These are phyloP conservation scores for Strigamia crassipes DNA, from an alignment of 2,888 invertebrate genomes.

Conservation along the genomic window DNA sequence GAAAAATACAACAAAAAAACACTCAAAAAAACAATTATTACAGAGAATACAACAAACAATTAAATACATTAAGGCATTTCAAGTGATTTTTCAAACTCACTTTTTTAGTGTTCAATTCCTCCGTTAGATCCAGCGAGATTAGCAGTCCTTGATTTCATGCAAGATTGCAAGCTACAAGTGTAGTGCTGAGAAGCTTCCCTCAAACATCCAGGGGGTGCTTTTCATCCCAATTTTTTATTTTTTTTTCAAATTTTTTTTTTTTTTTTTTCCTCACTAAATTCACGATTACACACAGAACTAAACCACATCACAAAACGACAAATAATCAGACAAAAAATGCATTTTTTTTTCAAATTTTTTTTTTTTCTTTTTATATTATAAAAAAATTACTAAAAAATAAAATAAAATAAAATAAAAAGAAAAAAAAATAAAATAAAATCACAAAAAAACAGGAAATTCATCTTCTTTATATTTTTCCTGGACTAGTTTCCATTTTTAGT, in stretches of 20 bases:
- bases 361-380: neutral
- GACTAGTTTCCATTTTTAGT: neutral
- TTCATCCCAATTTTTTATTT: neutral
- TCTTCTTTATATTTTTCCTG: neutral
- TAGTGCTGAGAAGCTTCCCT: constrained; percentile 1
- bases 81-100: no score
- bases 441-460: neutral
- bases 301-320: constrained; percentile 12
- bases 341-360: neutral
- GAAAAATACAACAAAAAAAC: no score
- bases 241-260: neutral
- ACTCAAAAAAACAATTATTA: no score
- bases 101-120: no score
- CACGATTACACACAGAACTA: neutral
- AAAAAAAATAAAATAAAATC: neutral
- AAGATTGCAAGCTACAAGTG: neutral
- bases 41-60: no score
- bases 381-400: no score
- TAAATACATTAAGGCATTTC: no score
- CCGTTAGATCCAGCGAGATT: neutral
- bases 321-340: neutral
- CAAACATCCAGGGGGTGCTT: neutral
- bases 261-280: neutral
- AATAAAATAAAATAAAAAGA: no score
- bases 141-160: neutral